Percentiles rank a stretch among this genome's conserved stretches.
These are phyloP conservation scores for Mylabris phalerata DNA, from an alignment of 1,140 invertebrate species.

Conservation along the genomic window DNA sequence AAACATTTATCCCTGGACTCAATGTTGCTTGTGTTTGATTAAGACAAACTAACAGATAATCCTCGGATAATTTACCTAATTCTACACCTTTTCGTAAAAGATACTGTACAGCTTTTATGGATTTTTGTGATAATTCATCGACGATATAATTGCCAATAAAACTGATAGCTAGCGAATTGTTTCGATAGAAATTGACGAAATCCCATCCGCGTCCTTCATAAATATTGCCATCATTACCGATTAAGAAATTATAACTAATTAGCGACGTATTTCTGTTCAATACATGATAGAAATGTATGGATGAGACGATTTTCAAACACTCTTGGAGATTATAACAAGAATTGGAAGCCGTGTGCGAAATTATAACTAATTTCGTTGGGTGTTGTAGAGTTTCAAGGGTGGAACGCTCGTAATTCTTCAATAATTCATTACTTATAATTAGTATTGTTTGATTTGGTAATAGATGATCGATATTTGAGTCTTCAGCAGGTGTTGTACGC, in stretches of 20 bases:
- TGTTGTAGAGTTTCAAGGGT: background rate
- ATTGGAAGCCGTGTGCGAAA: conserved; percentile 42
- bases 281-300: conserved; percentile 41
- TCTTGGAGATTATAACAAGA: conserved; percentile 33
- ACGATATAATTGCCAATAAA: conserved; percentile 45
- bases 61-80: conserved; percentile 28
- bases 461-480: too few relatives aligned
- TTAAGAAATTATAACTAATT: conserved; percentile 58
- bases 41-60: conserved; percentile 43
- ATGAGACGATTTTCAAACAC: conserved; percentile 41
- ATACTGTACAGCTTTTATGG: conserved; percentile 38
- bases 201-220: conserved; percentile 59
- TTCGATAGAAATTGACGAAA: conserved; percentile 28
- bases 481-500: too few relatives aligned
- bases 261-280: conserved; percentile 32
- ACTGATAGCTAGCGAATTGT: conserved; percentile 42
- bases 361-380: conserved; percentile 33
- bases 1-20: conserved; percentile 36
- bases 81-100: conserved; percentile 38
- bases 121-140: conserved; percentile 35
- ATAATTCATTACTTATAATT: too few relatives aligned
- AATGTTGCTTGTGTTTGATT: conserved; percentile 40
- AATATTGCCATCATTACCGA: conserved; percentile 58
- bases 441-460: too few relatives aligned
- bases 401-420: too few relatives aligned